A percentile compares a stretch with the other conserved stretches of the same genome.
Evolutionary conservation across 2,113 vertebrate genomes (phyloP).

Genomic region (Pterocles burchelli): DNA sequence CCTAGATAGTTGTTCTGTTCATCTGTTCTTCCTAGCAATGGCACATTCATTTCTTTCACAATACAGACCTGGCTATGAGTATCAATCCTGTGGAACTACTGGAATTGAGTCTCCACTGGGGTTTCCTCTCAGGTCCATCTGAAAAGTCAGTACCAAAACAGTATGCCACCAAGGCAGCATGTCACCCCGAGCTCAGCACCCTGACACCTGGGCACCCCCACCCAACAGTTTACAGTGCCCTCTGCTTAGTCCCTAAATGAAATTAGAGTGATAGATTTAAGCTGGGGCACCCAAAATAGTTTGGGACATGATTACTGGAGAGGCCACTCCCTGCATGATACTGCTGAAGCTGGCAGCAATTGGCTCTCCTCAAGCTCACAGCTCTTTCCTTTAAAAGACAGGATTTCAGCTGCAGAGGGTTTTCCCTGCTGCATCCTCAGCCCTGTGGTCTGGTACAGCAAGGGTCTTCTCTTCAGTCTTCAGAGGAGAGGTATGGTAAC

Average conservation of each 20-base stretch:
- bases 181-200: neutral
- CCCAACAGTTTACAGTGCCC: neutral
- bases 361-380: neutral
- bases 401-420: accelerated
- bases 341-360: neutral
- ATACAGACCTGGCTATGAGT: neutral
- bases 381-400: neutral
- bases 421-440: neutral
- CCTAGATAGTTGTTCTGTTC: neutral
- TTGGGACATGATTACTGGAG: neutral
- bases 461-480: neutral
- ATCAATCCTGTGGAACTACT: neutral
- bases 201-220: accelerated
- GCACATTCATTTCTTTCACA: neutral
- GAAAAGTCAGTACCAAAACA: neutral
- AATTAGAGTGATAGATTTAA: neutral
- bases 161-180: neutral
- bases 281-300: neutral
- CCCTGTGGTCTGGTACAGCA: neutral
- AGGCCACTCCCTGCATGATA: neutral
- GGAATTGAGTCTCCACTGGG: neutral
- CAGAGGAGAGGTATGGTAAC: neutral
- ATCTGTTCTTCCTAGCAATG: neutral
- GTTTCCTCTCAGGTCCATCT: neutral
- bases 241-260: neutral